These are phyloP conservation scores for Orius laevigatus DNA, from an alignment of 1,140 invertebrate species.

Conservation along the genomic window DNA sequence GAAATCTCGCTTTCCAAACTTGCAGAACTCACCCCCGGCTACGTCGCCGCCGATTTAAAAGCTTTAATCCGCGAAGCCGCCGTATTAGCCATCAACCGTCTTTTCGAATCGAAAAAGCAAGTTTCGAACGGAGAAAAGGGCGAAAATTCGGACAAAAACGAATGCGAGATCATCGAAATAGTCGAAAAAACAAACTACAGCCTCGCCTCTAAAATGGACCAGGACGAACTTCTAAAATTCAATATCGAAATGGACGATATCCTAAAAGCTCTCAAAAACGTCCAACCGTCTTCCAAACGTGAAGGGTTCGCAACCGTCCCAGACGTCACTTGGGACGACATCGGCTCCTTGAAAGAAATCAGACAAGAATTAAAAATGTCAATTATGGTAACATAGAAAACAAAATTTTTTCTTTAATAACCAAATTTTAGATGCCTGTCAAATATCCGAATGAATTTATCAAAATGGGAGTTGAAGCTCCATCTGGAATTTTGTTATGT, in stretches of 20 bases:
- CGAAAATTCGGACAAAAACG: constrained; percentile 7
- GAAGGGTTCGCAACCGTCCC: constrained; percentile 97
- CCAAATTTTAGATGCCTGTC: constrained; percentile 58
- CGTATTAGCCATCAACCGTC: constrained; percentile 61
- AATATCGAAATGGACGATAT: constrained; percentile 61
- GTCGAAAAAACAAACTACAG: constrained; percentile 11
- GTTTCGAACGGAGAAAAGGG: constrained; percentile 20
- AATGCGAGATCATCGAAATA: constrained; percentile 4
- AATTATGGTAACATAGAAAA: constrained; percentile 50
- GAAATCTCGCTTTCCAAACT: constrained; percentile 54
- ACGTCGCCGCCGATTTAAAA: constrained; percentile 86
- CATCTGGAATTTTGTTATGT: constrained; percentile 78
- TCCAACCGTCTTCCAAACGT: constrained; percentile 84
- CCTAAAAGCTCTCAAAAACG: constrained; percentile 54
- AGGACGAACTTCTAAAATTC: constrained; percentile 41
- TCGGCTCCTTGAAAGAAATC: constrained; percentile 81
- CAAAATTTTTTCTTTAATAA: constrained; percentile 9
- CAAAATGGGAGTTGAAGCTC: constrained; percentile 54
- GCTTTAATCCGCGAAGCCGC: constrained; percentile 74
- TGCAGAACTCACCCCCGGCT: constrained; percentile 82
- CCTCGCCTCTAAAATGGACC: constrained; percentile 21
- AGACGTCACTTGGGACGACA: constrained; percentile 92
- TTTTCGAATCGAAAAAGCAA: constrained; percentile 15
- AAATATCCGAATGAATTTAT: constrained; percentile 65
- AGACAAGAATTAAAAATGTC: constrained; percentile 76